phyloP scores from a whole-genome alignment of 2,888 invertebrate species.

The Erynnis tages region DNA sequence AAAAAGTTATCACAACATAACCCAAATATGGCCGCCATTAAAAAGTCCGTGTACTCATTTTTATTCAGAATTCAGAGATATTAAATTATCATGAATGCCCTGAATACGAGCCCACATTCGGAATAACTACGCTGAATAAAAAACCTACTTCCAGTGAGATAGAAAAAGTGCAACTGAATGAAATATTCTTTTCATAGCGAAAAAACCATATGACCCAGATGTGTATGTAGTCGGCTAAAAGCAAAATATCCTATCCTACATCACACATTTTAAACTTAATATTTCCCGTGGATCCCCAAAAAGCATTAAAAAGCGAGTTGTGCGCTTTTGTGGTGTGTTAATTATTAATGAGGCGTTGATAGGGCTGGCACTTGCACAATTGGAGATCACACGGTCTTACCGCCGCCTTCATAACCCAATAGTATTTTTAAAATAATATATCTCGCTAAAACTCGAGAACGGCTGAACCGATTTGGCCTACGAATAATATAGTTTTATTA shows the following conservation, averaged over 20 bases:
- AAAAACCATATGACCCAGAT: conserved; percentile 22
- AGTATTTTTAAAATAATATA: too few species aligned
- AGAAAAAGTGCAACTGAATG: conserved; percentile 18
- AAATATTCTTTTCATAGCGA: conserved; percentile 13
- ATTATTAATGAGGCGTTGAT: conserved; percentile 26
- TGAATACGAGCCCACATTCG: conserved; percentile 8
- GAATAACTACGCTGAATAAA: conserved; percentile 2
- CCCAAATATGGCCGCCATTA: too few species aligned
- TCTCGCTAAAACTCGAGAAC: too few species aligned
- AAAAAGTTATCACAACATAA: too few species aligned
- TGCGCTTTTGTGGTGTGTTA: conserved; percentile 26
- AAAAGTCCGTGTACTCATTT: too few species aligned
- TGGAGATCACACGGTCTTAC: too few species aligned
- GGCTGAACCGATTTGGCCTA: too few species aligned
- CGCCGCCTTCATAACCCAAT: too few species aligned
- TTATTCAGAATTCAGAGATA: neutral
- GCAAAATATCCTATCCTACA: conserved; percentile 19
- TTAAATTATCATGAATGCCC: neutral
- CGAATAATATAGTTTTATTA: too few species aligned
- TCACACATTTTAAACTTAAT: conserved; percentile 24
- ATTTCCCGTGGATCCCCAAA: conserved; percentile 19
- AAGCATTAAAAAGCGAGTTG: conserved; percentile 23
- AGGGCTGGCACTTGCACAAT: conserved; percentile 16
- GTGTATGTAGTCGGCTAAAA: conserved; percentile 9
- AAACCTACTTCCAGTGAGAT: conserved; percentile 6